These are phyloP conservation scores for Folsomia candida DNA, from an alignment of 2,888 invertebrate species.

Conservation along the genomic window DNA sequence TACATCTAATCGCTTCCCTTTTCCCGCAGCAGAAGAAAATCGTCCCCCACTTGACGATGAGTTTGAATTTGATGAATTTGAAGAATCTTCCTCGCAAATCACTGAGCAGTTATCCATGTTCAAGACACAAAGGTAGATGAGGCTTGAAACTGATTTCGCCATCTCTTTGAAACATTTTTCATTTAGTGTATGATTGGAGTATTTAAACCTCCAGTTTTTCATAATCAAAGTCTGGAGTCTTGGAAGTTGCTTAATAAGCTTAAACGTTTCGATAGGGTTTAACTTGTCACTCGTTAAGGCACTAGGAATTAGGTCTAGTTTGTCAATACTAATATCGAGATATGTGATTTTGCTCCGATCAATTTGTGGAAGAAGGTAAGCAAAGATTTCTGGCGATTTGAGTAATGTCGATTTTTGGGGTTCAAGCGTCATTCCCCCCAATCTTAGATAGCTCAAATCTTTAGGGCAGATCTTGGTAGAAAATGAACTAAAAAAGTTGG, in stretches of 20 bases:
- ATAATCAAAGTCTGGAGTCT: conserved; percentile 44
- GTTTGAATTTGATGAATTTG: not conserved
- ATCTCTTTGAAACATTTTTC: conserved; percentile 44
- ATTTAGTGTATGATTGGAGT: not conserved
- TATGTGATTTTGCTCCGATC: conserved; percentile 47
- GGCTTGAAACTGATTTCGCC: conserved; percentile 28
- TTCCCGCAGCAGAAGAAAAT: not conserved
- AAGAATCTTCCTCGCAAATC: conserved; percentile 28
- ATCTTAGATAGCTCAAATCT: conserved; percentile 45
- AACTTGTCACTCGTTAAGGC: conserved; percentile 40
- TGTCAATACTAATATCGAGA: conserved; percentile 45
- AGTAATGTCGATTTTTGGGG: conserved; percentile 41
- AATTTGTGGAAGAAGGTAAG: conserved; percentile 36
- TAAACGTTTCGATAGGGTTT: conserved; percentile 40
- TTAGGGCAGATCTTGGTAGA: conserved; percentile 22
- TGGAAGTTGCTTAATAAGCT: conserved; percentile 44
- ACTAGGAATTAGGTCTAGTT: conserved; percentile 31
- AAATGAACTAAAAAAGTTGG: not conserved
- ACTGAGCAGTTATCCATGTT: conserved; percentile 43
- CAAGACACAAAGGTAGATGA: conserved; percentile 34
- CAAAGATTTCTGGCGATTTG: conserved; percentile 42
- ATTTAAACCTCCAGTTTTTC: conserved; percentile 43
- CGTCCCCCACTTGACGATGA: not conserved
- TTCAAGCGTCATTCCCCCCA: conserved; percentile 46
- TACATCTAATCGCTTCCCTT: conserved; percentile 38